Evolutionary conservation across 2,888 invertebrate species (phyloP), one percentile per base, ranked within the genome.

Genomic region (Alloscopus bannaensis): DNA sequence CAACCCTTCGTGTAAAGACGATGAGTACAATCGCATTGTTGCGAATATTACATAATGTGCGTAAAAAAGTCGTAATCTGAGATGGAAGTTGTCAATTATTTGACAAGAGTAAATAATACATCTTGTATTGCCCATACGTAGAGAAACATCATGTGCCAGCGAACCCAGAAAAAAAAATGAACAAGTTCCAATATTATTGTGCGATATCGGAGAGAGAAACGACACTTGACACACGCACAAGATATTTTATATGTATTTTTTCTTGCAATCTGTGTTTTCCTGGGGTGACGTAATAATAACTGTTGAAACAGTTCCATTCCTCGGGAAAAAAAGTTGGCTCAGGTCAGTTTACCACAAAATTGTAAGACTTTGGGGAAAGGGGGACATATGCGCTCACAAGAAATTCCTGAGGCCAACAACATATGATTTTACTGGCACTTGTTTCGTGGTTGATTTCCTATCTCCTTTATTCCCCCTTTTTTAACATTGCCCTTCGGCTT

Each of bases 401-500:
- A 36, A 80, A 80, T 73, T 80, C 80, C 73, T 80, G 73, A 47
- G 80, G 73, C 80, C 80, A 80, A 80, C 80, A 80, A 73, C 80
- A 80, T 80, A 80, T 80, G 80, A 73, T 80, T 80, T 80, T 73
- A 80, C 80, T 80, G 80, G 80, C 80, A 80, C 80, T 80, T 80
- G 80, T 80, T 80, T 80, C 73, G 80, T 80, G 80, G 69, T 80
- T 80, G 73, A 80, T 80, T 80, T 80, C 80, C 80, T 80, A 80
- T 80, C 80, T 80, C 73, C 68, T 69, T 69, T 73, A 69, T 66
- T 79, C 62, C 64, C 73, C 80, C 69, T 40, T 57, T 80, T 72
- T 80, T 73, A 80, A 80, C 80, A 80, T 80, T 80, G 80, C 80
- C 80, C 80, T 80, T 80, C 80, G 80, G 80, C 80, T 80, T 80